phyloP scores from a whole-genome alignment of 2,797 vertebrate species.

The Diglossa cyanea region DNA sequence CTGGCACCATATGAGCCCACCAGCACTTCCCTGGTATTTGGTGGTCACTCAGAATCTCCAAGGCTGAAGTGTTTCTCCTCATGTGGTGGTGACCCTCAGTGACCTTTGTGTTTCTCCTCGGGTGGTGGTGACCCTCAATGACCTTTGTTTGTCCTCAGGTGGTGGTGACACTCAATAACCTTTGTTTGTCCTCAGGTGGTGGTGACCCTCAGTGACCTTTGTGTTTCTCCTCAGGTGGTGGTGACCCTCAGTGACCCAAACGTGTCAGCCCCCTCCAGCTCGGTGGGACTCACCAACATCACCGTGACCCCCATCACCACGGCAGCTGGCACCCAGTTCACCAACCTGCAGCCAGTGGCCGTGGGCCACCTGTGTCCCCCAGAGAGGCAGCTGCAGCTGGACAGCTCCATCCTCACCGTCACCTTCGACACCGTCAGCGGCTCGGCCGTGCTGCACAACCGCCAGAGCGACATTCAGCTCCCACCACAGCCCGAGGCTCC shows the following conservation, averaged over 20 bases:
- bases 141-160: conserved; percentile 46
- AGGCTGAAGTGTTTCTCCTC: too few relatives aligned
- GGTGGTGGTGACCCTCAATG: too few relatives aligned
- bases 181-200: conserved; percentile 83
- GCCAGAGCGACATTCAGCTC: conserved; percentile 82
- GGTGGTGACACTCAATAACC: not conserved
- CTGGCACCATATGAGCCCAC: not conserved
- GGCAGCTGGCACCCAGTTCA: conserved; percentile 86
- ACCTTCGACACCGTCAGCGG: conserved; percentile 94
- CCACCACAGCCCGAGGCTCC: conserved; percentile 79
- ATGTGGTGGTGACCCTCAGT: too few relatives aligned
- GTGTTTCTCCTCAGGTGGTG: conserved; percentile 84
- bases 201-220: conserved; percentile 84
- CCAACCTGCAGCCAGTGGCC: conserved; percentile 91
- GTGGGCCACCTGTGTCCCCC: conserved; percentile 85
- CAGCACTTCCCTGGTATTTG: not conserved
- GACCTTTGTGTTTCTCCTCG: too few relatives aligned
- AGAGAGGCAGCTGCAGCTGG: conserved; percentile 89
- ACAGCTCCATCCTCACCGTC: conserved; percentile 96
- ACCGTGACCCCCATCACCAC: conserved; percentile 90
- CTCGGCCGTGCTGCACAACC: conserved; percentile 91
- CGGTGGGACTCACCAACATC: conserved; percentile 91
- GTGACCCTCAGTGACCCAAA: conserved; percentile 88
- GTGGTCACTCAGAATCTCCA: not conserved
- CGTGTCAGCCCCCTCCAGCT: conserved; percentile 82